Evolutionary conservation across 2,113 vertebrate species (phyloP), one percentile per base, ranked within the genome.

Genomic region (Corydoras sp.): DNA sequence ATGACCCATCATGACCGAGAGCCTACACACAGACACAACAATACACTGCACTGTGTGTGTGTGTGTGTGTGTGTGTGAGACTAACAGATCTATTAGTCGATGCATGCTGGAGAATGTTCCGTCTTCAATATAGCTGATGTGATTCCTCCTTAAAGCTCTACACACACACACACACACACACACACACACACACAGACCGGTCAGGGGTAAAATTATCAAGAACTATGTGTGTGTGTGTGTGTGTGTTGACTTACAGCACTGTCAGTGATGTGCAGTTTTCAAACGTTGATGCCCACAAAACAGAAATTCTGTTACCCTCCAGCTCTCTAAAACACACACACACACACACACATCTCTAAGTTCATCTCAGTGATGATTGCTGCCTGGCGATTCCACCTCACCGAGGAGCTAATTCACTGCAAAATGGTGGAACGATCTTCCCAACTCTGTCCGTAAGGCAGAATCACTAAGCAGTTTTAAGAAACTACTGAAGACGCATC

Each of bases 51-150:
- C 35, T 72, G 62, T 58, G n/a, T 58, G 53, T 58, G 64, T 24
- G 53, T n/a, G 56, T 60, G 35, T 50, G 56, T 50, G 35, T 72
- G 67, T 50, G 56, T 51, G 18, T 30, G 35, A 9, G 82, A 24
- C 87, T 82, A 60, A 89, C 88, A 89, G 81, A 66, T 90, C 88
- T 77, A 89, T 82, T 18, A 89, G 80, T 13, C 61, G 80, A 59
- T 62, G 78, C 77, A 88, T 83, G 49, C 76, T 64, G 5, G 84
- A 81, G 68, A 90, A 89, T 0, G 83, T 80, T 49, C 86, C 83
- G 0, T 82, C 77, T 58, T 88, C 78, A 55, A 89, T 87, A 68
- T 76, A 59, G 18, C 72, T 66, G 18, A 90, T 84, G 50, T 68
- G 70, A 59, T 88, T 89, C 59, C 81, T 83, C 35, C 85, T 84